Evolutionary conservation across 2,113 vertebrate species (phyloP).

Genomic region (Perca schrenkii): DNA sequence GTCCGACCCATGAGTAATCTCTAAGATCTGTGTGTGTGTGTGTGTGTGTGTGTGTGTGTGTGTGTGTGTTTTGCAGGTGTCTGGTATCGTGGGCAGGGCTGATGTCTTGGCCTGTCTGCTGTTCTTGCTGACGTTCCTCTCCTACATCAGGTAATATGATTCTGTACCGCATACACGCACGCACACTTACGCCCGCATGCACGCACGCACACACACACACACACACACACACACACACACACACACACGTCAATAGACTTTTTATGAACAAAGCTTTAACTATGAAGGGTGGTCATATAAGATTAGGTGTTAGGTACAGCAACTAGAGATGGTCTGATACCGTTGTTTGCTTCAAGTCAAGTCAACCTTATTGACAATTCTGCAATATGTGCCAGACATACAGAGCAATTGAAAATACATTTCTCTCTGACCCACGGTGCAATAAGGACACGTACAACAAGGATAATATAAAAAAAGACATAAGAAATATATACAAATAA

Average conservation of each 20-base stretch:
- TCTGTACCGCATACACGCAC: neutral
- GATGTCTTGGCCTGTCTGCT: slow-evolving; percentile 94
- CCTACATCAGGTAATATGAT: slow-evolving; percentile 91
- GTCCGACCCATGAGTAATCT: neutral
- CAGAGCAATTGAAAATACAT: too few relatives aligned
- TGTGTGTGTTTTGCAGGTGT: slow-evolving; percentile 86
- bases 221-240: neutral
- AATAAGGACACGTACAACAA: too few relatives aligned
- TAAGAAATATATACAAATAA: too few relatives aligned
- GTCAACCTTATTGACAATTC: too few relatives aligned
- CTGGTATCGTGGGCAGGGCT: slow-evolving; percentile 96
- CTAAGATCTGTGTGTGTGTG: slow-evolving; percentile 41
- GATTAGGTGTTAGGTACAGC: too few relatives aligned
- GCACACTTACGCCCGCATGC: neutral
- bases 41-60: slow-evolving; percentile 9
- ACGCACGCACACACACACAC: neutral
- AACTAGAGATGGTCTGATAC: too few relatives aligned
- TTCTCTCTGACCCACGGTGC: too few relatives aligned
- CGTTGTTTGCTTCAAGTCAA: too few relatives aligned
- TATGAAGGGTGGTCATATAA: neutral
- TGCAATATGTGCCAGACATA: too few relatives aligned
- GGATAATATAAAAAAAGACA: too few relatives aligned
- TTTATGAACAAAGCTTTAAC: neutral
- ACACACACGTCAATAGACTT: neutral
- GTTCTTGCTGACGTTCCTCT: slow-evolving; percentile 96